These are phyloP conservation scores for Crotalus helleri DNA, from an alignment of 2,113 vertebrate genomes.

Conservation along the genomic window DNA sequence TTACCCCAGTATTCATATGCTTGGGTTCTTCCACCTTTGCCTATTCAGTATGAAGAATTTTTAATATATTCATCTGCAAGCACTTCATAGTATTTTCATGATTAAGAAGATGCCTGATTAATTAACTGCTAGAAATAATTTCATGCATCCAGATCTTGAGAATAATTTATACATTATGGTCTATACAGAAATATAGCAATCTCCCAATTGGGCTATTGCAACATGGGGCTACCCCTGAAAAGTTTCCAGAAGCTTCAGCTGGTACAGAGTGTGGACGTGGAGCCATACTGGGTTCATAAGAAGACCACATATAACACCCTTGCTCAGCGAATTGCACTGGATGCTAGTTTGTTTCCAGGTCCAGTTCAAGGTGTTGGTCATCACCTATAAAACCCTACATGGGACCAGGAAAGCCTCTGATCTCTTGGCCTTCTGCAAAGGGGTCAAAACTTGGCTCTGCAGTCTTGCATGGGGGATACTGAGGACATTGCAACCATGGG, in stretches of 20 bases:
- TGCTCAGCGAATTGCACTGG: neutral
- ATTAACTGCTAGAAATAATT: neutral
- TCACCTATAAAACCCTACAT: neutral
- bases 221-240: neutral
- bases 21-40: neutral
- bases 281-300: neutral
- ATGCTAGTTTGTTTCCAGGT: neutral
- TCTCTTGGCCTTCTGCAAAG: neutral
- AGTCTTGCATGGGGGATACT: neutral
- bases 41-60: neutral
- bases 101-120: neutral
- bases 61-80: no score
- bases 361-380: neutral
- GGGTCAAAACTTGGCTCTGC: neutral
- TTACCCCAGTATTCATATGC: neutral
- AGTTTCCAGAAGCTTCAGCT: neutral
- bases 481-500: neutral
- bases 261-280: neutral
- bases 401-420: neutral
- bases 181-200: neutral
- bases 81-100: neutral
- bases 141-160: neutral
- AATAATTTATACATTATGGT: neutral
- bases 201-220: neutral
- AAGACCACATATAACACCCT: neutral